Percentiles rank a stretch among this genome's conserved stretches.
phyloP scores from a whole-genome alignment of 2,113 vertebrate species.

The Paedocypris sp. region DNA sequence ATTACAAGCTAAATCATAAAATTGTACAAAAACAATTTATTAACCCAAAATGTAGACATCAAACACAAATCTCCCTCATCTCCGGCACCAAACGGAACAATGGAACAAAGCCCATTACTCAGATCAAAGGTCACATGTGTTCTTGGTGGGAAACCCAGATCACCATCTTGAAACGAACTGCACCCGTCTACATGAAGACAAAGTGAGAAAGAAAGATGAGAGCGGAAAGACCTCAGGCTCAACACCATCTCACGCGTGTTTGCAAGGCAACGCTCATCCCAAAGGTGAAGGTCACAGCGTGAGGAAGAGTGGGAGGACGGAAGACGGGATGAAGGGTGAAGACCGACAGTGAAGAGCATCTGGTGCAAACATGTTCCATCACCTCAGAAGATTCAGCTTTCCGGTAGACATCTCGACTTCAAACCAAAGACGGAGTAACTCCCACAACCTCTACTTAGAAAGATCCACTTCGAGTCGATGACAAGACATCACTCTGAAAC shows the following conservation, averaged over 20 bases:
- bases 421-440: too few relatives aligned
- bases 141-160: not conserved
- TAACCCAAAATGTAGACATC: not conserved
- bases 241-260: slow-evolving; percentile 12
- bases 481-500: not conserved
- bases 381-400: too few relatives aligned
- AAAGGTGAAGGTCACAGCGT: slow-evolving; percentile 10
- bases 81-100: not conserved
- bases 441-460: too few relatives aligned
- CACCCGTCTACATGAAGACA: not conserved
- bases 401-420: too few relatives aligned
- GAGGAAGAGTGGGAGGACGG: not conserved
- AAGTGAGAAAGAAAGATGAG: slow-evolving; percentile 11
- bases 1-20: too few relatives aligned
- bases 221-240: not conserved
- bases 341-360: slow-evolving; percentile 10
- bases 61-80: not conserved
- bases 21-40: not conserved
- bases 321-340: not conserved
- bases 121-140: slow-evolving; percentile 13
- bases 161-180: not conserved
- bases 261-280: not conserved
- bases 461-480: not conserved
- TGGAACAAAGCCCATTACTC: not conserved
- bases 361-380: slow-evolving; percentile 25